phyloP scores from a whole-genome alignment of 2,113 vertebrate species.

The Plotosus lineatus region DNA sequence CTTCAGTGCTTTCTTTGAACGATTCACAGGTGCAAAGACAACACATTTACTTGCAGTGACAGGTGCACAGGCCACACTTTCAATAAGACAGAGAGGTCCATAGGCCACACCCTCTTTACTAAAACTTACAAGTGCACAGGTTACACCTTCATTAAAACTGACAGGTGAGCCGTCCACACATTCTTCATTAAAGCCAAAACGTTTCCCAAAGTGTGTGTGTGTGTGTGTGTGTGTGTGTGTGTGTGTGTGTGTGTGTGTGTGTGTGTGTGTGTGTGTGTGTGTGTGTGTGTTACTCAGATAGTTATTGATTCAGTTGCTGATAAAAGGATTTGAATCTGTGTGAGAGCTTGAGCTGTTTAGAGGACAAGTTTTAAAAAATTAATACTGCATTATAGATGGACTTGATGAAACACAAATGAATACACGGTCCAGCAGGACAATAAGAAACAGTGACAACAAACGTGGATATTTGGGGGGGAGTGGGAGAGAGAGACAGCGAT shows the following conservation, averaged over 20 bases:
- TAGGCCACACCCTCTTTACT: background rate
- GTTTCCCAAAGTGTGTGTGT: background rate
- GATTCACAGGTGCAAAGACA: background rate
- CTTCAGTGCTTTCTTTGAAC: too few species aligned
- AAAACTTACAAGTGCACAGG: background rate
- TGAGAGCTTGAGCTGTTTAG: background rate
- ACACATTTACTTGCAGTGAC: background rate
- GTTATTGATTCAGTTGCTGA: background rate
- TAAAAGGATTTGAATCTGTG: background rate
- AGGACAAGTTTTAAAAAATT: background rate
- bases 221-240: background rate
- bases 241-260: background rate
- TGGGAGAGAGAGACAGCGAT: too few species aligned
- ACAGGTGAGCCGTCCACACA: background rate
- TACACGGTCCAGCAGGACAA: background rate
- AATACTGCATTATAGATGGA: background rate
- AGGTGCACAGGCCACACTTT: background rate
- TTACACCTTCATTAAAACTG: background rate
- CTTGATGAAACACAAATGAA: constrained; percentile 9
- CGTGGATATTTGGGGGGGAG: background rate
- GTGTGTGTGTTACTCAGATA: background rate
- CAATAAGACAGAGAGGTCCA: background rate
- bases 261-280: background rate
- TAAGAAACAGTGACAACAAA: background rate
- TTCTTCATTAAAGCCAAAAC: background rate